Base-by-base conservation (phyloP, 2,888 invertebrate species). In the Agonopterix alstromeriana region DNA sequence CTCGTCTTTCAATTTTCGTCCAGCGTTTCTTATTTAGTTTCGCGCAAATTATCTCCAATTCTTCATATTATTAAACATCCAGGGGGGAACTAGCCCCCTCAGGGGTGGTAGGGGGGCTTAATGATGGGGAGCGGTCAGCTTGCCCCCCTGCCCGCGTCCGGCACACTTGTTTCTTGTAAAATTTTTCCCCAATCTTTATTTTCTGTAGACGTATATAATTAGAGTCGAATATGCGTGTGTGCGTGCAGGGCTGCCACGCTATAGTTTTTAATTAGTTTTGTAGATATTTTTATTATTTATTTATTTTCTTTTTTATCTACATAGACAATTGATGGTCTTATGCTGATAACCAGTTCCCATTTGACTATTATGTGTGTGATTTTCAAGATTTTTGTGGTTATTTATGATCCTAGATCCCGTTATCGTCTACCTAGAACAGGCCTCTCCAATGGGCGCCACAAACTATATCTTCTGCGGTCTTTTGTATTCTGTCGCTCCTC, bases 1-100 rank as follows among this genome's bases (percentile, higher is more conserved):
- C 59, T 65, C 68, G 69, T 85, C 86, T 85, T 86, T 87, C 86
- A 87, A 85, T 88, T 87, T 84, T 86, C 86, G 81, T 77, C 77
- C 78, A 72, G 70, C 86, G 85, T 84, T 87, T 86, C 87, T 88
- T 88, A 88, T 88, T 88, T 88, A 88, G 88, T 88, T 88, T 87
- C 86, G 85, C 87, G 87, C 88, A 88, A 88, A 88, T 88, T 88
- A 88, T 88, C 87, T 86, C 88, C 88, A 87, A 88, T 88, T 88
- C 88, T 87, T 88, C 88, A 88, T 88, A 88, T 88, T 87, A 88
- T 88, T 88, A 88, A 87, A 87, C 88, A 87, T 84, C 86, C 72
- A 65, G 63, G 84, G 86, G 80, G 77, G 80, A 82, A 79, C 80
- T 81, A 80, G 70, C 77, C 77, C 67, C 80, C 77, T 65, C 46